Percentiles rank a stretch among this genome's conserved stretches.
phyloP scores from a whole-genome alignment of 2,797 vertebrate genomes.

The Triplophysa bombifrons region DNA sequence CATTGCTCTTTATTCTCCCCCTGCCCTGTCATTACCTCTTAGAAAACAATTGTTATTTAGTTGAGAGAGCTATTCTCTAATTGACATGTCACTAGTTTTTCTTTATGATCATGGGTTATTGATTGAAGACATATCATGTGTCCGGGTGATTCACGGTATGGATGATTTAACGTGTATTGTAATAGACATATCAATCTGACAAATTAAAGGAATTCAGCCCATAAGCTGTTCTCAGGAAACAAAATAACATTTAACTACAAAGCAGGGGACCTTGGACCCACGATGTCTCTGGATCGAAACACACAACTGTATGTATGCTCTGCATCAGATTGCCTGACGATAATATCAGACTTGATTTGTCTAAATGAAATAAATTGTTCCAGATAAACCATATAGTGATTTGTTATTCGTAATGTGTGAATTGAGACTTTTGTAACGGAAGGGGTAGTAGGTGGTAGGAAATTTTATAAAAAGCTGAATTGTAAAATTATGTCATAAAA shows the following conservation, averaged over 20 bases:
- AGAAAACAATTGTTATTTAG: not conserved
- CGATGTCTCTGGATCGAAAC: too few species aligned
- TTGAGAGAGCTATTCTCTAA: not conserved
- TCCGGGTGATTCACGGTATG: not conserved
- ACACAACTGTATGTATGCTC: too few species aligned
- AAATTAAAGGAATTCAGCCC: conserved; percentile 1
- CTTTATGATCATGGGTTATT: conserved; percentile 17
- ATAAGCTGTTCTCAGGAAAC: too few species aligned
- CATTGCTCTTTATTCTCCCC: not conserved
- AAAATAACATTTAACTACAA: not conserved
- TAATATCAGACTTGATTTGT: too few species aligned
- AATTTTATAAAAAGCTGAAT: too few species aligned
- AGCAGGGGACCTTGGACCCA: not conserved
- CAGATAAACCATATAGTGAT: too few species aligned
- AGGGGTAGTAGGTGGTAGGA: too few species aligned
- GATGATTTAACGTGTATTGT: conserved; percentile 7
- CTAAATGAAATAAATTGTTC: too few species aligned
- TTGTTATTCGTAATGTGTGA: too few species aligned
- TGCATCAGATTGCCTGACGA: too few species aligned
- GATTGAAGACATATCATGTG: not conserved
- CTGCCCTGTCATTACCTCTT: not conserved
- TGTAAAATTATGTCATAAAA: too few species aligned
- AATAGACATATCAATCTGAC: conserved; percentile 24
- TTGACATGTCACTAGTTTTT: conserved; percentile 14
- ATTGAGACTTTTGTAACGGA: too few species aligned